Base-by-base conservation (phyloP, 2,888 invertebrate species). In the Apocheima hispidaria region DNA sequence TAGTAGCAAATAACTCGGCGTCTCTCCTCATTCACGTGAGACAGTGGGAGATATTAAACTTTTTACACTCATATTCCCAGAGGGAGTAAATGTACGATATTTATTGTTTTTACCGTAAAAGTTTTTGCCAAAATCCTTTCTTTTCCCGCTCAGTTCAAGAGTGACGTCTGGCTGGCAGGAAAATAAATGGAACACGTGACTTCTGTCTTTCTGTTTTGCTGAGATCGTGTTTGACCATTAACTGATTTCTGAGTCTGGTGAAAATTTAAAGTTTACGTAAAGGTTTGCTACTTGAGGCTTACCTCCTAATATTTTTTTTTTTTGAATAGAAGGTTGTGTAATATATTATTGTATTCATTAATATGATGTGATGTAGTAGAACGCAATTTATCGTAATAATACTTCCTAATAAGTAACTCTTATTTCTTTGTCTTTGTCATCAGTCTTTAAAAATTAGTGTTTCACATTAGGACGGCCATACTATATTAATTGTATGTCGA, bases 161-260 rank as follows among this genome's bases (percentile, higher is more conserved):
- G 60, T 49, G 53, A 38, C 53, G 38, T 12, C 14, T 21, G 23
- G 14, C 14, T 49, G 53, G 26, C 59, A 53, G 60, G 59, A 53
- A 41, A 60, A 60, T 49, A 54, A 60, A 60, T 60, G 53, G 49
- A 0, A 35, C 41, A 26, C 49, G 53, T 60, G 60, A 60, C 60
- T 59, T 49, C 35, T 54, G 48, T 40, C 46, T 7, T 26, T 18
- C 18, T 43, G 44, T 59, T 52, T 53, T 20, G 53, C 41, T 26
- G 35, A 49, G 14, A 52, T 23, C 52, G 28, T 14, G 23, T 23
- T 43, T 48, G 53, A 53, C 48, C 59, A 14, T 14, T 51, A 52
- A 40, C 50, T 28, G 6, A 43, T 57, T 33, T 40, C 18, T 6
- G 33, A 23, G 10, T n/a, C 1, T 21, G 16, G 30, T 30, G 30